Evolutionary conservation across 2,888 invertebrate species (phyloP), one percentile per base, ranked within the genome.

Genomic region (Cataglyphis livida): DNA sequence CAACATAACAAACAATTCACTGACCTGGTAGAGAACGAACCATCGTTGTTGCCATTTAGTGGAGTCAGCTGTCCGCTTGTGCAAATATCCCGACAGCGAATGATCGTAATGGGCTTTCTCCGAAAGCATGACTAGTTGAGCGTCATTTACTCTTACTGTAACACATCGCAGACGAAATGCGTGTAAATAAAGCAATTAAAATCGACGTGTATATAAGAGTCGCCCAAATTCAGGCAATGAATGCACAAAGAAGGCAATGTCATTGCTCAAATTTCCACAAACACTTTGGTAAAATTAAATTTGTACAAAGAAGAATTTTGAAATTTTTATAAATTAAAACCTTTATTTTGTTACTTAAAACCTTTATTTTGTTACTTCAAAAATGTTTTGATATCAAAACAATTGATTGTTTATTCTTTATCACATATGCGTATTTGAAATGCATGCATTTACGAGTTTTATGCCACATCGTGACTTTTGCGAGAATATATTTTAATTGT

Each of bases 41-140:
- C 97, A 97, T 76, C 97, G 95, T 73, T 97, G 95, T 94, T 98
- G 98, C 98, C 98, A 98, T 95, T 98, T 98, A 88, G 97, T 97
- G 91, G 96, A 97, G 93, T 98, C 98, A 0, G 97, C 97, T 75
- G 97, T 98, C 91, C 97, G 95, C 95, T 98, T 98, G 95, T 98
- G 97, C 85, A 98, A 96, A 94, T 97, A 97, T 71, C 98, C 98
- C 79, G 97, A 96, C 95, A 97, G 95, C n/a, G 97, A 96, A 93
- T 97, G 97, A 94, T 98, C 98, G 93, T 97, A 97, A 92, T 97
- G 96, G n/a, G 98, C 98, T 88, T 98, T 96, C 91, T 98, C 97
- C 0, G 98, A 97, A 87, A 98, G 95, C 95, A 98, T 97, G 84
- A 98, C 95, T 85, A 98, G 95, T 95, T 98, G 98, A 54, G 96